Percentiles rank a stretch among this genome's conserved stretches.
Conservation (phyloP, 2,888 invertebrate genomes). For the Falcaria lacertinaria region DNA sequence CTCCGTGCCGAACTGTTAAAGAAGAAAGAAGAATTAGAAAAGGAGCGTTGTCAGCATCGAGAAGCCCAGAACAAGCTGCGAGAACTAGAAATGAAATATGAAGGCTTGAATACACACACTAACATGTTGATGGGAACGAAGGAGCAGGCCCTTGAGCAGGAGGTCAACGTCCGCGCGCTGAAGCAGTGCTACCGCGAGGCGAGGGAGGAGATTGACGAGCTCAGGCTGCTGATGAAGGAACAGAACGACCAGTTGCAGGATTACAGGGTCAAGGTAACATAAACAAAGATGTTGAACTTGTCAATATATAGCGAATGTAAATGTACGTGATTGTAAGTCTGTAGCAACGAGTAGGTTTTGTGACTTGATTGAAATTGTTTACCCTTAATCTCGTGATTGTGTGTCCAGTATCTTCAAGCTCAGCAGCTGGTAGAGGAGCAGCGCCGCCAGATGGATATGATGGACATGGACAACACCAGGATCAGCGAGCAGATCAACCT, state of each 20-base stretch:
- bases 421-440: conserved; percentile 86
- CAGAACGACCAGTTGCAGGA: conserved; percentile 84
- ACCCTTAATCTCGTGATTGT: neutral
- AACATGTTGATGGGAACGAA: conserved; percentile 74
- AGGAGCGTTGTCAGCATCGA: conserved; percentile 79
- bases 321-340: no score
- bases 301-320: no score
- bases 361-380: no score
- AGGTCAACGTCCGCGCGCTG: conserved; percentile 62
- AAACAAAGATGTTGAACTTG: neutral
- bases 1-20: conserved; percentile 56
- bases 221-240: conserved; percentile 81
- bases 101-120: conserved; percentile 55
- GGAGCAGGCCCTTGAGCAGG: conserved; percentile 81
- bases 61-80: conserved; percentile 63
- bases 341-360: no score
- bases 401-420: conserved; percentile 78
- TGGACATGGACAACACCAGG: conserved; percentile 85
- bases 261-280: conserved; percentile 81
- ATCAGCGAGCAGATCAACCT: conserved; percentile 85
- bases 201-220: conserved; percentile 77
- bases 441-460: conserved; percentile 82
- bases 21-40: conserved; percentile 79
- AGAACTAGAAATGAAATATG: conserved; percentile 62
- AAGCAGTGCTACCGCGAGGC: conserved; percentile 82